Evolutionary conservation across 2,888 invertebrate genomes (phyloP), one percentile per base, ranked within the genome.

Genomic region (Matsumyia berberina): DNA sequence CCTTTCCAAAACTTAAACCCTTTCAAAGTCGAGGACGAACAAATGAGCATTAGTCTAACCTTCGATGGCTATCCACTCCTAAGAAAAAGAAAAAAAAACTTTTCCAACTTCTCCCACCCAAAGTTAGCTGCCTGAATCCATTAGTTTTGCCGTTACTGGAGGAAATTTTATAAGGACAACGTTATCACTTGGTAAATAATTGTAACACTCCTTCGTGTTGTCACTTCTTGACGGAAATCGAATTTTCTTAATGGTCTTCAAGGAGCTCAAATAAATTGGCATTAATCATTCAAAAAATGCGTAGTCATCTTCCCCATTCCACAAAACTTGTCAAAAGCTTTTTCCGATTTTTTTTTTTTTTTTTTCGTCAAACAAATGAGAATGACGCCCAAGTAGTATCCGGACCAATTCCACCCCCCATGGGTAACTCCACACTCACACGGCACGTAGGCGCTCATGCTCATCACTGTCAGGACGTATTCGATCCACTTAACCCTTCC

Each of bases 401-500:
- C 19, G 3, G 8, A 17, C 37, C n/a, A 58, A 66, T 58, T 57
- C 49, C 31, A 39, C 31, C 24, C 49, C 19, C 24, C n/a, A 46
- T 24, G 24, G 19, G 15, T 24, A 44, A 2, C n/a, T 35, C 33
- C 29, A 24, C 11, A 11, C 39, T 51, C 51, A 24, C 29, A 24
- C 29, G 7, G 9, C 37, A 31, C 46, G 35, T 46, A n/a, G 58
- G 17, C 57, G 17, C 70, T 57, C 58, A 44, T 80, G 17, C 70
- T 57, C 58, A 44, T 80, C 74, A 74, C 35, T 74, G 67, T 80
- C 67, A 80, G 5, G 74, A 62, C 60, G 62, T 62, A 55, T 80
- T 74, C 60, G 44, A 67, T 67, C 60, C 74, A 80, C 74, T 80
- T 74, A 74, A 80, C 60, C 67, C 46, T 74, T 55, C 9, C 55